Percentiles rank a stretch among this genome's conserved stretches.
Evolutionary conservation across 2,888 invertebrate species (phyloP).

Genomic region (Lutraria lutraria): DNA sequence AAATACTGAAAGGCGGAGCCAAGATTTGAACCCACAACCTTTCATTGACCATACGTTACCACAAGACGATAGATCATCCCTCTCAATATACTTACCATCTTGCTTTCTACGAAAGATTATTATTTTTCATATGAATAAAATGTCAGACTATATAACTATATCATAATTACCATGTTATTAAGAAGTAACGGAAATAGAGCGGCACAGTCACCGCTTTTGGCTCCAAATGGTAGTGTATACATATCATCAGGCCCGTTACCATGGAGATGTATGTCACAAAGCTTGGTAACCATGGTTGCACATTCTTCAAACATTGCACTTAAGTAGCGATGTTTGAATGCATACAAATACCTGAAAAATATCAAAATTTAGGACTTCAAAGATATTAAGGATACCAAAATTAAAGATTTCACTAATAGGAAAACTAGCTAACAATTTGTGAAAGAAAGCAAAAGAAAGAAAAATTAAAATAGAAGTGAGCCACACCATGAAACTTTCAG

Average conservation of each 20-base stretch:
- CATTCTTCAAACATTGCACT: slow-evolving; percentile 73
- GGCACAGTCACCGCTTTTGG: slow-evolving; percentile 70
- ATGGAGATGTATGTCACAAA: slow-evolving; percentile 43
- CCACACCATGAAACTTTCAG: no score
- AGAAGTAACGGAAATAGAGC: slow-evolving; percentile 68
- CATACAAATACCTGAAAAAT: slow-evolving; percentile 70
- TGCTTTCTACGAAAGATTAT: no score
- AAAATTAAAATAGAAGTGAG: no score
- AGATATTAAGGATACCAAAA: not conserved
- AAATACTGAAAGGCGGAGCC: no score
- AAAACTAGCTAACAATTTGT: no score
- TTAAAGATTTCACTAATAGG: not conserved
- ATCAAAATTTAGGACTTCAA: not conserved
- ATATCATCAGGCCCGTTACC: slow-evolving; percentile 24
- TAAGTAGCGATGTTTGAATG: slow-evolving; percentile 73
- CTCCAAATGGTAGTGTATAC: slow-evolving; percentile 58
- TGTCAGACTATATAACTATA: not conserved
- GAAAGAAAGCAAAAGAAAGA: no score
- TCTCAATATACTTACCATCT: no score
- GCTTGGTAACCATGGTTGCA: slow-evolving; percentile 58
- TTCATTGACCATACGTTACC: no score
- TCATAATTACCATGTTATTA: slow-evolving; percentile 62
- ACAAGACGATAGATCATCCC: no score
- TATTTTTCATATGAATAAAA: no score
- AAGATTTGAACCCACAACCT: no score